A percentile compares a stretch with the other conserved stretches of the same genome.
Conservation (phyloP, 2,797 vertebrate species). For the Meda fulgida region DNA sequence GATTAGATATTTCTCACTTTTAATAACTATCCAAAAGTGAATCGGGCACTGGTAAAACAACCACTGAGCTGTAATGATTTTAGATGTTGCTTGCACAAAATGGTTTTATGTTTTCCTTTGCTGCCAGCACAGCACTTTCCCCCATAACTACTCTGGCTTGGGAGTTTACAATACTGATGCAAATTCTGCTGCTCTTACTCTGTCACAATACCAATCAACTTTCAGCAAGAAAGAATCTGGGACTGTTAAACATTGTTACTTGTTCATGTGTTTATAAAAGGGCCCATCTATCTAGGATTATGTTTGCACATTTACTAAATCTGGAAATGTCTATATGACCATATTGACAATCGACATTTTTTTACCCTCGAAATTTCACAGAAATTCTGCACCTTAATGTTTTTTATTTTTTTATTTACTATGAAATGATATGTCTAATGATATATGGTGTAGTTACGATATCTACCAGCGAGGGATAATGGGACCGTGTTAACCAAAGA, state of each 20-base stretch:
- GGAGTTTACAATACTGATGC: conserved; percentile 19
- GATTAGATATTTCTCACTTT: background rate
- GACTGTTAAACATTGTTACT: background rate
- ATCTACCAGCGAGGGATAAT: background rate
- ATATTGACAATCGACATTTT: background rate
- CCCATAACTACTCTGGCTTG: background rate
- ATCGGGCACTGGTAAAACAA: background rate
- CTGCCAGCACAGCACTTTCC: conserved; percentile 36
- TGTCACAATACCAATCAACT: background rate
- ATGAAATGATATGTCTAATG: background rate
- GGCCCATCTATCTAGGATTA: background rate
- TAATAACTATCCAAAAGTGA: background rate
- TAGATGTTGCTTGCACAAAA: background rate
- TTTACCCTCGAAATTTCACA: background rate
- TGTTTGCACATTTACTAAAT: background rate
- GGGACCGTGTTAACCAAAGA: background rate
- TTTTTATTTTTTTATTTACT: background rate
- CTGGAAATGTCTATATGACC: background rate
- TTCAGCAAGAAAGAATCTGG: conserved; percentile 1
- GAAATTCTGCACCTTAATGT: background rate
- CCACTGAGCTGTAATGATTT: background rate
- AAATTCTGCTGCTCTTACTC: conserved; percentile 4
- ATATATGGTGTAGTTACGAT: background rate
- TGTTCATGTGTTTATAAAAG: background rate
- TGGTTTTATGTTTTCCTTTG: conserved; percentile 33